A percentile compares a stretch with the other conserved stretches of the same genome.
Conservation (phyloP, 2,797 vertebrate species). For the Chaetophractus vellerosus region DNA sequence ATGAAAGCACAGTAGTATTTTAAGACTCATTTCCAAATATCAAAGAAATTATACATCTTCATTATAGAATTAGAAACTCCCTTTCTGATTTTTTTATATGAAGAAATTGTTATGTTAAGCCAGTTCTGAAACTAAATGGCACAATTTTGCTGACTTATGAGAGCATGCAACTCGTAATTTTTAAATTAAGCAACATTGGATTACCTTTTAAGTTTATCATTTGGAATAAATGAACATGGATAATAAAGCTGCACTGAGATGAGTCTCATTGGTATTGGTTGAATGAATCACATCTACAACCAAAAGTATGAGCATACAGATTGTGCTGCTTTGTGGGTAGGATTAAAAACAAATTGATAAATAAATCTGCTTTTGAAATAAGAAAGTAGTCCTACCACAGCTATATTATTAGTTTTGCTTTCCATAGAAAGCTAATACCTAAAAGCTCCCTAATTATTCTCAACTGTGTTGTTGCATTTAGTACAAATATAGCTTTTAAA, state of each 20-base stretch:
- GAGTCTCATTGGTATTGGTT: neutral
- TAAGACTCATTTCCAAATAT: conserved; percentile 53
- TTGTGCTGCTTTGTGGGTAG: neutral
- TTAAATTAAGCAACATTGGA: conserved; percentile 64
- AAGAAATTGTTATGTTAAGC: conserved; percentile 54
- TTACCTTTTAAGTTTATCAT: conserved; percentile 70
- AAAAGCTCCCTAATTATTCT: conserved; percentile 45
- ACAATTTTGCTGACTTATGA: conserved; percentile 70
- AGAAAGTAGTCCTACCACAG: neutral
- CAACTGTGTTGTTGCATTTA: neutral
- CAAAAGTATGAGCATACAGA: neutral
- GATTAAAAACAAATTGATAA: conserved; percentile 79
- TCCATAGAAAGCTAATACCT: conserved; percentile 19
- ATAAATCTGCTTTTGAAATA: conserved; percentile 78
- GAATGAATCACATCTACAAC: conserved; percentile 55
- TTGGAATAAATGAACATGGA: conserved; percentile 43
- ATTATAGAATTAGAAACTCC: conserved; percentile 31
- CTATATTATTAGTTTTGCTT: conserved; percentile 67
- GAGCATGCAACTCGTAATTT: neutral
- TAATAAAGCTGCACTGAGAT: neutral
- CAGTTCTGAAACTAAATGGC: conserved; percentile 47
- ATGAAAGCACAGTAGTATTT: conserved; percentile 67
- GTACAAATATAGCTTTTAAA: neutral
- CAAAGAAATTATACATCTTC: conserved; percentile 61
- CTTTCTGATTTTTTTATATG: conserved; percentile 75